Conservation (phyloP, 2,113 vertebrate genomes). For the Nesoenas mayeri region DNA sequence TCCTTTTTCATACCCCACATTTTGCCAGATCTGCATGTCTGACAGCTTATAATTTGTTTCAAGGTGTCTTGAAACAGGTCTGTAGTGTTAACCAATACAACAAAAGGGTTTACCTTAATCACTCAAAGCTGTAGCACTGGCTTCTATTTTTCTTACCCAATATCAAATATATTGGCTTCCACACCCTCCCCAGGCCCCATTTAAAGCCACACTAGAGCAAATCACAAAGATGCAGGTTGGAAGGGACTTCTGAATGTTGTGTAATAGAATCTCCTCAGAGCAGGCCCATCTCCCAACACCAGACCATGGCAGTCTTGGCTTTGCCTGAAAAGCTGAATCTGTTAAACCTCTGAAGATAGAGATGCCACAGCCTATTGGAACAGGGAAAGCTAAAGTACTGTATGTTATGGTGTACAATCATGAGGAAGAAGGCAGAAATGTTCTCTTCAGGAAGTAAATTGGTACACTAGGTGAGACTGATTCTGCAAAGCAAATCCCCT, state of each 20-base stretch:
- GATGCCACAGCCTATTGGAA: background rate
- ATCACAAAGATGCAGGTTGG: background rate
- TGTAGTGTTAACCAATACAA: background rate
- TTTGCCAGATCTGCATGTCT: background rate
- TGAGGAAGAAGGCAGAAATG: background rate
- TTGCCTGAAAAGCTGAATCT: background rate
- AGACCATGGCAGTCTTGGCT: background rate
- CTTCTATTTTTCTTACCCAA: background rate
- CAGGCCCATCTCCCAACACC: background rate
- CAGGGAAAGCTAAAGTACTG: background rate
- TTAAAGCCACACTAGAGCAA: background rate
- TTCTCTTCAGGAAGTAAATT: background rate
- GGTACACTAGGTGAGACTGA: background rate
- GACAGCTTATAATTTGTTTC: background rate
- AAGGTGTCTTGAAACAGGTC: background rate
- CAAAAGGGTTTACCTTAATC: background rate
- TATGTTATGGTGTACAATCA: background rate
- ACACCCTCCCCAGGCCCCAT: background rate
- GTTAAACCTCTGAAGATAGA: background rate
- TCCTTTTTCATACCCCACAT: background rate
- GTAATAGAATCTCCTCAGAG: background rate
- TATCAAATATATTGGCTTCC: background rate
- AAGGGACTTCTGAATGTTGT: background rate
- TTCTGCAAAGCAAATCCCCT: background rate
- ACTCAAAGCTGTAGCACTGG: background rate